Conservation (phyloP, 2,888 invertebrate species). For the Horisme vitalbata region DNA sequence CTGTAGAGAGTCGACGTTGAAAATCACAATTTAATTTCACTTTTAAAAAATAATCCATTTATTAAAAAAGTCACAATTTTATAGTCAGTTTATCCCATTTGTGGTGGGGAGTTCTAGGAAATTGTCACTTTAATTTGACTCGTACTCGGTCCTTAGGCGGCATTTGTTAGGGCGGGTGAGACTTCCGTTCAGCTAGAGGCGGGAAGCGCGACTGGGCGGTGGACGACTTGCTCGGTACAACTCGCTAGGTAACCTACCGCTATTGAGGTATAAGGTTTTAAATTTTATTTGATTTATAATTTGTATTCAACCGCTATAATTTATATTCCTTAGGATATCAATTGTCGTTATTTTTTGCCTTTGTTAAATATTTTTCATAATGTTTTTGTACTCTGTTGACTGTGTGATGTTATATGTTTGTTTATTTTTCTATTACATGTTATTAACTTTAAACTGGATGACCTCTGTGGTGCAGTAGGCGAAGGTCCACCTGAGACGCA, state of each 20-base stretch:
- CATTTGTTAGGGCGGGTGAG: slow-evolving; percentile 46
- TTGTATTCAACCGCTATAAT: no score
- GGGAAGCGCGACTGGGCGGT: slow-evolving; percentile 22
- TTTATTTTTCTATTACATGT: no score
- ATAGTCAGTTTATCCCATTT: slow-evolving; percentile 64
- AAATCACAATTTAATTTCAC: slow-evolving; percentile 33
- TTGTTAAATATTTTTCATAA: no score
- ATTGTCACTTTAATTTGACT: slow-evolving; percentile 66
- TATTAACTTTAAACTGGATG: no score
- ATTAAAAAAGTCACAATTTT: slow-evolving; percentile 3
- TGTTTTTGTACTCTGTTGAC: no score
- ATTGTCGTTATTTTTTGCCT: no score
- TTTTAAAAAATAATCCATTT: slow-evolving; percentile 6
- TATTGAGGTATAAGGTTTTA: no score
- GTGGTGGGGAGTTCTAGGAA: slow-evolving; percentile 33
- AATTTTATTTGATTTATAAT: background rate
- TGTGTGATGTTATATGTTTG: no score
- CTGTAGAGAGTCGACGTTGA: slow-evolving; percentile 36
- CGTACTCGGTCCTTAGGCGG: slow-evolving; percentile 63
- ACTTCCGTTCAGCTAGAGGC: slow-evolving; percentile 22
- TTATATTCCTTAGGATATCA: no score
- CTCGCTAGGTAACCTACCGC: no score
- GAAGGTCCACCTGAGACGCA: no score
- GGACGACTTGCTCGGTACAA: background rate
- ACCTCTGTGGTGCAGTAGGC: no score